Percentiles rank a stretch among this genome's conserved stretches.
These are phyloP conservation scores for Montipora efflorescens DNA, from an alignment of 64 coral and sea anemone genomes.

Conservation along the genomic window DNA sequence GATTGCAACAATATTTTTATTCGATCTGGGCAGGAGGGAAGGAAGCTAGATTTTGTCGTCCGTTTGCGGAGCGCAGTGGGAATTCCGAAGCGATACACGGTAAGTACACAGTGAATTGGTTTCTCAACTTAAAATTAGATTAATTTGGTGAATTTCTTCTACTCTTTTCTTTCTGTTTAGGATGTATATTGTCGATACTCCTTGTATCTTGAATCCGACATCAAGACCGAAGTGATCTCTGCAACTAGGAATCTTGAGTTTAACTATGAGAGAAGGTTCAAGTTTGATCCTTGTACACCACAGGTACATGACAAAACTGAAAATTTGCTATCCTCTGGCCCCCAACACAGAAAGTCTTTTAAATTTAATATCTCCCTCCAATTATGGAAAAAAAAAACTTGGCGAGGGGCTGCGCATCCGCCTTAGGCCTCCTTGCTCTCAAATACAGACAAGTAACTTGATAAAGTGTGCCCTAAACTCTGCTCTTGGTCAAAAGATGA, in stretches of 20 bases:
- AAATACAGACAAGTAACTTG: too few relatives aligned
- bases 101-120: conserved; percentile 17
- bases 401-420: too few relatives aligned
- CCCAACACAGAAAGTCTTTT: too few relatives aligned
- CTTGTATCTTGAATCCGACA: conserved; percentile 75
- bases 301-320: conserved; percentile 55
- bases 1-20: neutral
- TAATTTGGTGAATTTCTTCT: too few relatives aligned
- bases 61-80: conserved; percentile 83
- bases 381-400: too few relatives aligned
- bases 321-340: too few relatives aligned
- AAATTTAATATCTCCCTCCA: too few relatives aligned
- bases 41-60: conserved; percentile 89
- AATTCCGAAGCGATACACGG: conserved; percentile 91
- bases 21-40: conserved; percentile 71
- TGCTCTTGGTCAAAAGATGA: too few relatives aligned
- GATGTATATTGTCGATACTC: conserved; percentile 91
- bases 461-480: too few relatives aligned
- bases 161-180: conserved; percentile 39
- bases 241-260: conserved; percentile 97
- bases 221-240: conserved; percentile 74
- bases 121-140: too few relatives aligned
- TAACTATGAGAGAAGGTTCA: conserved; percentile 85
- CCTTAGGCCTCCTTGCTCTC: too few relatives aligned
- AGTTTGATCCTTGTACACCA: conserved; percentile 76